Conservation (phyloP, 2,113 vertebrate genomes). For the Neodon shergylaensis region DNA sequence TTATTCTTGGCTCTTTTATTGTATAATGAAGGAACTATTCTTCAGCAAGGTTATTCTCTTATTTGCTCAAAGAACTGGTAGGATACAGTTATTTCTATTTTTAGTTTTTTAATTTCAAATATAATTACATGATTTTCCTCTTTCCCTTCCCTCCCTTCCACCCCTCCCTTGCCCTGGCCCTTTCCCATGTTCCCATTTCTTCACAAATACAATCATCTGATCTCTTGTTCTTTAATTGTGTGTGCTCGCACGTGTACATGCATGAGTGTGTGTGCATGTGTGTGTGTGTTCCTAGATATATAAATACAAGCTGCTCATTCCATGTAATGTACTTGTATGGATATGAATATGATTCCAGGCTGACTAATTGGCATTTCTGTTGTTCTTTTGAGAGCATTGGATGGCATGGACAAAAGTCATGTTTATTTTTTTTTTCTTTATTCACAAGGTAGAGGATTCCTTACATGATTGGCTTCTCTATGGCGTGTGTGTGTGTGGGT, state of each 20-base stretch:
- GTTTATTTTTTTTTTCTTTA: neutral
- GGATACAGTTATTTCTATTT: constrained; percentile 11
- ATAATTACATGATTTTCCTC: neutral
- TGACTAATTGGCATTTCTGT: neutral
- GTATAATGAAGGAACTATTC: neutral
- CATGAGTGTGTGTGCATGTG: neutral
- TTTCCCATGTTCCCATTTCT: too few relatives aligned
- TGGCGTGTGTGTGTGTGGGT: neutral
- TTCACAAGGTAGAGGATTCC: neutral
- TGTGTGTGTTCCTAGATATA: neutral
- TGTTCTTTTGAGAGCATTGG: constrained; percentile 26
- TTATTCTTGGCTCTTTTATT: neutral
- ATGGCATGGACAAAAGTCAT: neutral
- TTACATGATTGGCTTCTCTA: neutral
- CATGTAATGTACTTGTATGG: neutral
- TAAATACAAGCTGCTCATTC: neutral
- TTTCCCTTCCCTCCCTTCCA: neutral
- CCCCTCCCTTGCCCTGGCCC: accelerated
- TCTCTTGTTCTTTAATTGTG: neutral
- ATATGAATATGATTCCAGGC: neutral
- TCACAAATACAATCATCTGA: neutral
- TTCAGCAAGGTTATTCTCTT: neutral
- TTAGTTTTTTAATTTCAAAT: neutral
- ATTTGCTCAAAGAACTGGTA: constrained; percentile 18
- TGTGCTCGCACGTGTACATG: accelerated